phyloP scores from a whole-genome alignment of 2,888 invertebrate genomes.

The Chaitophorus viminalis region DNA sequence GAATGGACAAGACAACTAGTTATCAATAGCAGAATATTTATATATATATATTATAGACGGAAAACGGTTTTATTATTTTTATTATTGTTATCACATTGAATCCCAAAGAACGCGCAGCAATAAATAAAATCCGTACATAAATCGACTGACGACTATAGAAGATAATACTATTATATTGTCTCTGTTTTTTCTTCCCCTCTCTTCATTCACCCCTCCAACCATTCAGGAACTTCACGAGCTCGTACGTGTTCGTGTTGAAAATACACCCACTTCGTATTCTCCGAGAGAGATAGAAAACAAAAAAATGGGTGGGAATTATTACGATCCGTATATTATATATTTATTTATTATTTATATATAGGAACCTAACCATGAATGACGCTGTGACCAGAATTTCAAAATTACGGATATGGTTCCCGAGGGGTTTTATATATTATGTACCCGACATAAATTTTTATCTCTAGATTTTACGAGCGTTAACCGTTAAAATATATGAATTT shows the following conservation, averaged over 20 bases:
- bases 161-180: constrained; percentile 25
- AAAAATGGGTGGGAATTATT: not conserved
- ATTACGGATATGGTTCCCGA: not conserved
- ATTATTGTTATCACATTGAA: constrained; percentile 41
- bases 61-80: constrained; percentile 23
- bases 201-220: not conserved
- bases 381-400: not conserved
- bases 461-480: not conserved
- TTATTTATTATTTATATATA: not conserved
- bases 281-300: not conserved
- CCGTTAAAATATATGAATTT: not conserved
- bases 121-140: constrained; percentile 41
- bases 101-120: not conserved
- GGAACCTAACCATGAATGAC: not conserved
- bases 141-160: constrained; percentile 10
- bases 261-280: not conserved
- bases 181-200: not conserved
- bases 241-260: not conserved
- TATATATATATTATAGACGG: not conserved
- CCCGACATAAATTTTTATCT: not conserved
- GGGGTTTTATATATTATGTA: not conserved
- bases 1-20: not conserved
- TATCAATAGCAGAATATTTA: not conserved
- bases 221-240: not conserved
- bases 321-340: not conserved